Percentiles rank a stretch among this genome's conserved stretches.
phyloP scores from a whole-genome alignment of 2,888 invertebrate species.

The Dasypolia templi region DNA sequence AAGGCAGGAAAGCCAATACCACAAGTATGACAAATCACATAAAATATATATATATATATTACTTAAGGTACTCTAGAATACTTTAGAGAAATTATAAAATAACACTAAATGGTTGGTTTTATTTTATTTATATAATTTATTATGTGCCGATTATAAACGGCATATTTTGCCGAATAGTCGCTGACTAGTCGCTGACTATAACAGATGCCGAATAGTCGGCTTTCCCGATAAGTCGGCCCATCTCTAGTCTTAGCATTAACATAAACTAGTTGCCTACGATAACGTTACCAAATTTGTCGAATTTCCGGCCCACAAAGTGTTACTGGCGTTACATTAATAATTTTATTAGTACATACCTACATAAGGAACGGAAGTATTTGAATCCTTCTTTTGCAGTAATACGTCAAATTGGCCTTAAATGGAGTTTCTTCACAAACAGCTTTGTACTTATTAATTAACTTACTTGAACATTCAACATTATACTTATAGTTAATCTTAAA shows the following conservation, averaged over 20 bases:
- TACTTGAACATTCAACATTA: background rate
- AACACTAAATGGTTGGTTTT: too few relatives aligned
- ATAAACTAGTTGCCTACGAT: background rate
- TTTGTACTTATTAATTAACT: background rate
- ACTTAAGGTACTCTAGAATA: too few relatives aligned
- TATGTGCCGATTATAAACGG: too few relatives aligned
- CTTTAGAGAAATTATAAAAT: too few relatives aligned
- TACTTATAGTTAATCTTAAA: background rate
- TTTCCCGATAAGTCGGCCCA: too few relatives aligned
- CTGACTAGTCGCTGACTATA: too few relatives aligned
- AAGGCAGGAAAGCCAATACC: too few relatives aligned
- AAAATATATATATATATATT: too few relatives aligned
- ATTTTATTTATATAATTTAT: too few relatives aligned
- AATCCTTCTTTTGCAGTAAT: constrained; percentile 1
- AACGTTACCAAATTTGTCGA: constrained; percentile 28
- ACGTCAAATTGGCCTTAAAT: constrained; percentile 2
- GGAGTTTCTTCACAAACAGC: background rate
- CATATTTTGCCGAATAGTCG: too few relatives aligned
- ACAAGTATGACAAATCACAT: too few relatives aligned
- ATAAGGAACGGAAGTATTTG: constrained; percentile 27
- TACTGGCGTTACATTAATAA: constrained; percentile 15
- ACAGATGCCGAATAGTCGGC: too few relatives aligned
- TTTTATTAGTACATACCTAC: constrained; percentile 28
- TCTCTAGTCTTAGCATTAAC: background rate
- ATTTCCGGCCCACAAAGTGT: constrained; percentile 31